A percentile compares a stretch with the other conserved stretches of the same genome.
These are phyloP conservation scores for Sternotherus odoratus DNA, from an alignment of 2,797 vertebrate genomes.

Conservation along the genomic window DNA sequence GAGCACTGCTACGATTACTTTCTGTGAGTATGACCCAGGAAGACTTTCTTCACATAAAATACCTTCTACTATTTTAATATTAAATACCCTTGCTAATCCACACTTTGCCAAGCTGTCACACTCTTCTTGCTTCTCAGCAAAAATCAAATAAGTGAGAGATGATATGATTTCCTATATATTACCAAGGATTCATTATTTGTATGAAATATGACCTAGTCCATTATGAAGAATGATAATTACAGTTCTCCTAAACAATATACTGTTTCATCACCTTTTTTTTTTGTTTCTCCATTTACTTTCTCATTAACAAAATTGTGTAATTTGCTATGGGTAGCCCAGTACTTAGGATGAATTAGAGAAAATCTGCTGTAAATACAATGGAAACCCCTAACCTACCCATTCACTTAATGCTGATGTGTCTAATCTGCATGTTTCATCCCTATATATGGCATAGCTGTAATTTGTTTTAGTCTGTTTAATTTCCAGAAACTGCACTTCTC, in stretches of 20 bases:
- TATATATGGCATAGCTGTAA: slow-evolving; percentile 8
- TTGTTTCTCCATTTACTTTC: slow-evolving; percentile 11
- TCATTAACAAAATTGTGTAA: slow-evolving; percentile 69
- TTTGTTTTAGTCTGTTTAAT: slow-evolving; percentile 31
- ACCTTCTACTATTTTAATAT: not conserved
- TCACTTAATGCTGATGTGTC: slow-evolving; percentile 62
- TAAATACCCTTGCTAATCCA: slow-evolving; percentile 33
- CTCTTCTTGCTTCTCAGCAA: slow-evolving; percentile 43
- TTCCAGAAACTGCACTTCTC: slow-evolving; percentile 38
- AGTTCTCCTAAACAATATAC: slow-evolving; percentile 40
- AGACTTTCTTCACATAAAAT: not conserved
- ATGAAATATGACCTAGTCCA: not conserved
- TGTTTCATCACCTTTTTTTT: slow-evolving; percentile 32
- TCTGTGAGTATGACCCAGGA: not conserved
- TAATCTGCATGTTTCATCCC: slow-evolving; percentile 41
- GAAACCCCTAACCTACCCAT: slow-evolving; percentile 61
- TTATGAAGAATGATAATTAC: slow-evolving; percentile 40
- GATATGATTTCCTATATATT: slow-evolving; percentile 40
- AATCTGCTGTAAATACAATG: slow-evolving; percentile 46
- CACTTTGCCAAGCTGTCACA: slow-evolving; percentile 42
- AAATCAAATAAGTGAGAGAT: slow-evolving; percentile 6
- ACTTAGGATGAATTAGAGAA: slow-evolving; percentile 30
- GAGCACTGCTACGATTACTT: slow-evolving; percentile 34
- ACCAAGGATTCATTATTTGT: slow-evolving; percentile 31
- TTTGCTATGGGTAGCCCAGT: slow-evolving; percentile 46